Conservation (phyloP, 92 coral and sea anemone species). For the Actinernus sp. region DNA sequence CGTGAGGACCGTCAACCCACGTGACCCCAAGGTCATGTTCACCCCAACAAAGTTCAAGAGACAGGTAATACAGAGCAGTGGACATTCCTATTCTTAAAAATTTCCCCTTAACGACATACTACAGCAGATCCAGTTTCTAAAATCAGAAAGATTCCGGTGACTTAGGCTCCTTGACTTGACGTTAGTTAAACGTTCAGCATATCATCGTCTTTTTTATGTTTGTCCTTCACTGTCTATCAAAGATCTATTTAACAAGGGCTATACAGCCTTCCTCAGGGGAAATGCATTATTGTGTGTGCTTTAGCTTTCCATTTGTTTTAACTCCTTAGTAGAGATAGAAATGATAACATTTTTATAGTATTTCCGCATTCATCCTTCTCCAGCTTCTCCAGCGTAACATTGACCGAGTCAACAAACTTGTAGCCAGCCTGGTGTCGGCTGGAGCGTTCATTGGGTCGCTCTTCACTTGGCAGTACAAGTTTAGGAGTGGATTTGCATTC, state of each 20-base stretch:
- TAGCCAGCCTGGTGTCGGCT: slow-evolving; percentile 92
- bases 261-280: too few species aligned
- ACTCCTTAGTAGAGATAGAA: too few species aligned
- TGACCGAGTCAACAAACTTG: slow-evolving; percentile 96
- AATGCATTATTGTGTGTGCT: too few species aligned
- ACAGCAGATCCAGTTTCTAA: neutral
- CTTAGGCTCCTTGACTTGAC: too few species aligned
- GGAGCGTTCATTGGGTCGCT: slow-evolving; percentile 95
- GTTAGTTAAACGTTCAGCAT: too few species aligned
- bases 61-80: slow-evolving; percentile 91
- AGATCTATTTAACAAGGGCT: too few species aligned
- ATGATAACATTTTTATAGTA: too few species aligned
- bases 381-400: slow-evolving; percentile 97
- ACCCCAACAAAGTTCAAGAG: slow-evolving; percentile 94
- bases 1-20: slow-evolving; percentile 93
- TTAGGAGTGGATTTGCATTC: slow-evolving; percentile 95
- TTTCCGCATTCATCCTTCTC: too few species aligned
- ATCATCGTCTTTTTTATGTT: too few species aligned
- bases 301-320: too few species aligned
- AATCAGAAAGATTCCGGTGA: neutral
- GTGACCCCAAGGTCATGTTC: slow-evolving; percentile 89
- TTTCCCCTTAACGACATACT: neutral
- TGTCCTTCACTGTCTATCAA: too few species aligned
- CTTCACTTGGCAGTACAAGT: slow-evolving; percentile 99
- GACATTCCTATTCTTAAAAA: neutral